These are phyloP conservation scores for Ciconia boyciana DNA, from an alignment of 2,113 vertebrate species.

Conservation along the genomic window DNA sequence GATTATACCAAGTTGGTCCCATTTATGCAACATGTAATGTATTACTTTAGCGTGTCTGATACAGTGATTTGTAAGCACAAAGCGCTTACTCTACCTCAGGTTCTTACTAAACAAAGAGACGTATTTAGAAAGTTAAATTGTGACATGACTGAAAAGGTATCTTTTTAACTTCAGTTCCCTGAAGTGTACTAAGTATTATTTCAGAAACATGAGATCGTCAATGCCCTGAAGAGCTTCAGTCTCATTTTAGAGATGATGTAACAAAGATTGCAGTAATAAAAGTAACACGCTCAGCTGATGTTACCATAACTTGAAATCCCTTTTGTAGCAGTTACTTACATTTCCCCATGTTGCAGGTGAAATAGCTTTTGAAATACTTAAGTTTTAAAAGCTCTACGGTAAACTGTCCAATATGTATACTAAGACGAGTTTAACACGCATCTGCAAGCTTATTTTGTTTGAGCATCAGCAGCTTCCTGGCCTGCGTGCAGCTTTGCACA, in stretches of 20 bases:
- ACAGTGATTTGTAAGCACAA: background rate
- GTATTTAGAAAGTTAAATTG: background rate
- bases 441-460: background rate
- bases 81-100: background rate
- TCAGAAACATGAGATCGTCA: background rate
- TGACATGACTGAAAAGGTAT: background rate
- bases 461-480: background rate
- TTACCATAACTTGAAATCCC: background rate
- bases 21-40: background rate
- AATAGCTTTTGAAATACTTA: background rate
- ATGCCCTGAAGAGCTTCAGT: background rate
- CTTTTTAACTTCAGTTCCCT: background rate
- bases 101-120: background rate
- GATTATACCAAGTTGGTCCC: background rate
- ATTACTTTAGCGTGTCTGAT: background rate
- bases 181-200: background rate
- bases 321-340: background rate
- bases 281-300: background rate
- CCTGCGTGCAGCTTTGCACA: background rate
- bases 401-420: background rate
- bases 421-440: background rate
- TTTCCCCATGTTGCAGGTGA: background rate
- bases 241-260: background rate
- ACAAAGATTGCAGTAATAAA: background rate
- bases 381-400: background rate